Conservation (phyloP, 1,140 invertebrate species). For the Luehdorfia chinensis region DNA sequence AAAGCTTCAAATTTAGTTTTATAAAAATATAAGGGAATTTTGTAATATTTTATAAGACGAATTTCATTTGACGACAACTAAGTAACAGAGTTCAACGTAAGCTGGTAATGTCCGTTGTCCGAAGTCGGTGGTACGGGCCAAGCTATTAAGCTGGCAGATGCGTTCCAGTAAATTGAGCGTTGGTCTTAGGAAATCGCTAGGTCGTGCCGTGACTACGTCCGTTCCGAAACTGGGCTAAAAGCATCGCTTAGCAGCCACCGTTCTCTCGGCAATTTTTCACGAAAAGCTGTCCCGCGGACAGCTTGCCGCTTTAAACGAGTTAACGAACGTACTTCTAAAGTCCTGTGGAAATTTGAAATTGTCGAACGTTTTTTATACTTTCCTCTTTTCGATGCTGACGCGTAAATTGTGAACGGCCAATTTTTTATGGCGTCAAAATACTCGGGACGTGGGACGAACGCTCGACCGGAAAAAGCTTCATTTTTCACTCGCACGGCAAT, state of each 20-base stretch:
- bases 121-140: constrained; percentile 30
- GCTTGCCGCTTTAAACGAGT: constrained; percentile 34
- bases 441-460: constrained; percentile 19
- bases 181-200: constrained; percentile 45
- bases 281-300: constrained; percentile 38
- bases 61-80: too few relatives aligned
- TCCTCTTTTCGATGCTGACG: constrained; percentile 17
- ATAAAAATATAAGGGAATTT: too few relatives aligned
- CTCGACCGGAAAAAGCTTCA: constrained; percentile 55
- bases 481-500: too few relatives aligned
- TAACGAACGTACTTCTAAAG: constrained; percentile 25
- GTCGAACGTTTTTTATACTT: constrained; percentile 18
- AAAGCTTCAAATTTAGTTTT: too few relatives aligned
- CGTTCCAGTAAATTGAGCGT: constrained; percentile 55
- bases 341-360: constrained; percentile 26
- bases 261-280: constrained; percentile 50
- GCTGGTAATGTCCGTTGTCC: not conserved
- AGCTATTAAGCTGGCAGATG: constrained; percentile 51
- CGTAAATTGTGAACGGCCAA: constrained; percentile 30
- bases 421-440: constrained; percentile 34
- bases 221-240: constrained; percentile 49
- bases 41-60: too few relatives aligned
- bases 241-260: constrained; percentile 42
- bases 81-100: not conserved
- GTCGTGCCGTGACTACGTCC: constrained; percentile 49